Percentiles rank a stretch among this genome's conserved stretches.
Conservation (phyloP, 2,113 vertebrate species). For the Brachyhypopomus occidentalis region DNA sequence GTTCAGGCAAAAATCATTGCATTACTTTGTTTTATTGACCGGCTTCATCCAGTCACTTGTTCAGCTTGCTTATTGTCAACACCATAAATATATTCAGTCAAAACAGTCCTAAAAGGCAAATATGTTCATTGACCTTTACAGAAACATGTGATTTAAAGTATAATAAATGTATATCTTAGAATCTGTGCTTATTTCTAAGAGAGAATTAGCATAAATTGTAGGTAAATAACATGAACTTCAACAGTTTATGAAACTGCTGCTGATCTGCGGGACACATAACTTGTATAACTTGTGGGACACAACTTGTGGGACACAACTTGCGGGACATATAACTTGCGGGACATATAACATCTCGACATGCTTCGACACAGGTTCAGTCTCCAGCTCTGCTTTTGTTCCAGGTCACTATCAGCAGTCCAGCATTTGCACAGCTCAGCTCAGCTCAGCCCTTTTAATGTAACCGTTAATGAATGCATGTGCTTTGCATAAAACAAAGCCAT, state of each 20-base stretch:
- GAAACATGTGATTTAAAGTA: not conserved
- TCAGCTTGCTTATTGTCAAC: not conserved
- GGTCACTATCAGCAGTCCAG: slow-evolving; percentile 29
- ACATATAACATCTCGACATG: not conserved
- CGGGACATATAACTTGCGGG: too few relatives aligned
- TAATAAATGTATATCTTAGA: not conserved
- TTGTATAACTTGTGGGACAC: too few relatives aligned
- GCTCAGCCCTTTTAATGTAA: slow-evolving; percentile 6
- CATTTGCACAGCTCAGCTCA: too few relatives aligned
- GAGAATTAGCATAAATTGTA: not conserved
- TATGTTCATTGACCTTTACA: not conserved
- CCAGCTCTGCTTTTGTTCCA: not conserved
- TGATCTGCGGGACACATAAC: not conserved
- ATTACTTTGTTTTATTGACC: not conserved
- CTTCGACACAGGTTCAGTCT: not conserved
- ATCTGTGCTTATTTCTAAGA: not conserved
- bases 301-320: too few relatives aligned
- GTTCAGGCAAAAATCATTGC: not conserved
- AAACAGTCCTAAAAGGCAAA: not conserved
- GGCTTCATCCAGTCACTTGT: not conserved
- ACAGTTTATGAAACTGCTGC: not conserved
- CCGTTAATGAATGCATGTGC: slow-evolving; percentile 28
- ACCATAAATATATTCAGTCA: not conserved
- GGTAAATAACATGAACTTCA: not conserved
- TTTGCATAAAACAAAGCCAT: slow-evolving; percentile 38